Percentiles rank a stretch among this genome's conserved stretches.
These are phyloP conservation scores for Lates calcarifer DNA, from an alignment of 2,113 vertebrate species.

Conservation along the genomic window DNA sequence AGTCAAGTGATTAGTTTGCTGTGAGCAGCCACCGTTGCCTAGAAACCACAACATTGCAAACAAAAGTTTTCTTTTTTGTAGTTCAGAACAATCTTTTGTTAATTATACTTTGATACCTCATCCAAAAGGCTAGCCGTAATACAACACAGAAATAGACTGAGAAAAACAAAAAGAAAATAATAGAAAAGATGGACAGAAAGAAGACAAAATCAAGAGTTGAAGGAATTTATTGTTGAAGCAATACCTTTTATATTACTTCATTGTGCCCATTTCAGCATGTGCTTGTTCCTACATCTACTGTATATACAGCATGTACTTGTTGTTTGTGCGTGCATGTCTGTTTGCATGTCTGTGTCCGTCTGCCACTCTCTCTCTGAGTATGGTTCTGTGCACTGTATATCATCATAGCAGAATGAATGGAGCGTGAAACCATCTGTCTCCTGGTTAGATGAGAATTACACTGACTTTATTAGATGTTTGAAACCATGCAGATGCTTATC, in stretches of 20 bases:
- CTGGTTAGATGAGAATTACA: slow-evolving; percentile 76
- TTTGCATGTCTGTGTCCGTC: slow-evolving; percentile 12
- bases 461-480: slow-evolving; percentile 79
- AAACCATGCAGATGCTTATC: slow-evolving; percentile 79
- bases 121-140: slow-evolving; percentile 5
- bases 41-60: slow-evolving; percentile 26
- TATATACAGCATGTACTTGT: slow-evolving; percentile 18
- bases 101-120: slow-evolving; percentile 25
- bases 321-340: background rate
- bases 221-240: background rate
- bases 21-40: background rate
- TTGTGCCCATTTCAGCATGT: slow-evolving; percentile 13
- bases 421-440: slow-evolving; percentile 79
- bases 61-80: background rate
- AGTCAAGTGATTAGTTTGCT: slow-evolving; percentile 38
- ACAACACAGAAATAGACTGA: background rate
- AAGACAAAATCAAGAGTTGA: background rate
- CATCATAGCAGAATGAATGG: slow-evolving; percentile 69
- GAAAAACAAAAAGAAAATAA: background rate
- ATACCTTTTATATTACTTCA: slow-evolving; percentile 6
- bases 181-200: background rate
- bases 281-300: background rate
- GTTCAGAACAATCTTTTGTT: slow-evolving; percentile 30
- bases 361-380: background rate
- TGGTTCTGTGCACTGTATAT: slow-evolving; percentile 51